Evolutionary conservation across 2,797 vertebrate genomes (phyloP).

Genomic region (Sciurus carolinensis): DNA sequence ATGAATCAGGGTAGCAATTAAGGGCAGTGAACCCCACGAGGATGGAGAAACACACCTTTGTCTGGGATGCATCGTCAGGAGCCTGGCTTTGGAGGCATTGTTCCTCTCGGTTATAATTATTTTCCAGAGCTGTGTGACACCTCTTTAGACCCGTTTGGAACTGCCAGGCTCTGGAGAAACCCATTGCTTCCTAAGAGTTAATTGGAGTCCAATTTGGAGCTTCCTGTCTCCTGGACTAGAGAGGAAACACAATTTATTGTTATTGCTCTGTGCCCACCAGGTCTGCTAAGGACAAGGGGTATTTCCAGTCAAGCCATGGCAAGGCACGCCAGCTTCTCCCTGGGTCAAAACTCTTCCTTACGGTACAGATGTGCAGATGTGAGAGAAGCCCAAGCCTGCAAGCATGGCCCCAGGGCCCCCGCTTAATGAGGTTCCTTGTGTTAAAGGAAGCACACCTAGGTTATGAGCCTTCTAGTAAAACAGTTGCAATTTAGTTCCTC

Average conservation of each 20-base stretch:
- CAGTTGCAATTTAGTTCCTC: not conserved
- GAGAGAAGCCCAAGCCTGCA: not conserved
- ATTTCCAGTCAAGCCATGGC: not conserved
- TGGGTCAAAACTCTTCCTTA: not conserved
- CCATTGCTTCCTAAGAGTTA: conserved; percentile 78
- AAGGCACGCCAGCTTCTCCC: not conserved
- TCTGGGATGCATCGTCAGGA: conserved; percentile 34
- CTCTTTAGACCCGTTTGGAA: conserved; percentile 63
- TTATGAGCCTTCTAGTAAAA: not conserved
- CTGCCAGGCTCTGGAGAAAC: conserved; percentile 49
- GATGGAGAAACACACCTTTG: conserved; percentile 71
- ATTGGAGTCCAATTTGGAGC: conserved; percentile 80
- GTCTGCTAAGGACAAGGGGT: conserved; percentile 61
- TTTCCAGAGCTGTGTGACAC: conserved; percentile 68
- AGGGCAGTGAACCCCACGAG: conserved; percentile 74
- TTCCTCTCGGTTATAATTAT: conserved; percentile 62
- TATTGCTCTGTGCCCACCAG: conserved; percentile 1
- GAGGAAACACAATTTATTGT: conserved; percentile 76
- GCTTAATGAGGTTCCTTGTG: not conserved
- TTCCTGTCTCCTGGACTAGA: conserved; percentile 75
- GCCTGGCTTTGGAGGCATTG: not conserved
- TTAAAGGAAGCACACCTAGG: not conserved
- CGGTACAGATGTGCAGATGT: not conserved
- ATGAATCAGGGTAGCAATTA: conserved; percentile 83
- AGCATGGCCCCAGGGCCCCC: not conserved